Conservation (phyloP, 2,888 invertebrate genomes). For the Drosophila ustulata region DNA sequence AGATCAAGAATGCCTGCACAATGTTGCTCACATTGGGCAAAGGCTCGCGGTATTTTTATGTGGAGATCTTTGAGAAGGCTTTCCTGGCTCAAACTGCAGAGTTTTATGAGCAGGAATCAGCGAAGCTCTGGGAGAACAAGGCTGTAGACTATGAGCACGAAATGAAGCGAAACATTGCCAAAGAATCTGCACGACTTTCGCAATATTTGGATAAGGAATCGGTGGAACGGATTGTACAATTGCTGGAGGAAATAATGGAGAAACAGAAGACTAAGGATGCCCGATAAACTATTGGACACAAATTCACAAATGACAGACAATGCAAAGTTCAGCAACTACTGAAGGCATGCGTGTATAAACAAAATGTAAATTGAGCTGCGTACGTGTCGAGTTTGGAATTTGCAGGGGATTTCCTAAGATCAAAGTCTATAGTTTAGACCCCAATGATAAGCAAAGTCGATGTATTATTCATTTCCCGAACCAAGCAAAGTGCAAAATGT, state of each 20-base stretch:
- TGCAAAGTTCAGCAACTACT: neutral
- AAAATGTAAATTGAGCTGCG: conserved; percentile 6
- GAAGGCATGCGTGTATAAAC: neutral
- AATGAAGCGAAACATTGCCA: neutral
- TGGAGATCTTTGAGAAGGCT: conserved; percentile 2
- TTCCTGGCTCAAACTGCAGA: neutral
- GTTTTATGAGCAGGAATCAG: neutral
- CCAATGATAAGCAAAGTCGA: neutral
- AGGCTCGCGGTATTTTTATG: conserved; percentile 1
- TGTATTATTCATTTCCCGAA: neutral
- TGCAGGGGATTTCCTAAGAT: conserved; percentile 1
- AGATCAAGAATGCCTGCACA: neutral
- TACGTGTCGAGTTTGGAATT: conserved; percentile 29
- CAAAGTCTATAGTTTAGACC: conserved; percentile 4
- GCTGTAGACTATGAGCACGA: neutral
- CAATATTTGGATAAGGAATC: conserved; percentile 9
- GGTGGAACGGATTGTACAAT: neutral
- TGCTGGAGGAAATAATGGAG: conserved; percentile 3
- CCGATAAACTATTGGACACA: neutral
- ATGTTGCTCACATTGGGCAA: conserved; percentile 12
- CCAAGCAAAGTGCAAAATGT: neutral
- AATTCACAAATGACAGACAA: neutral
- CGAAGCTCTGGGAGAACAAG: neutral
- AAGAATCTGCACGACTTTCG: neutral
- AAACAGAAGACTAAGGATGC: neutral